Base-by-base conservation (phyloP, 2,113 vertebrate genomes). In the Tetrax tetrax region DNA sequence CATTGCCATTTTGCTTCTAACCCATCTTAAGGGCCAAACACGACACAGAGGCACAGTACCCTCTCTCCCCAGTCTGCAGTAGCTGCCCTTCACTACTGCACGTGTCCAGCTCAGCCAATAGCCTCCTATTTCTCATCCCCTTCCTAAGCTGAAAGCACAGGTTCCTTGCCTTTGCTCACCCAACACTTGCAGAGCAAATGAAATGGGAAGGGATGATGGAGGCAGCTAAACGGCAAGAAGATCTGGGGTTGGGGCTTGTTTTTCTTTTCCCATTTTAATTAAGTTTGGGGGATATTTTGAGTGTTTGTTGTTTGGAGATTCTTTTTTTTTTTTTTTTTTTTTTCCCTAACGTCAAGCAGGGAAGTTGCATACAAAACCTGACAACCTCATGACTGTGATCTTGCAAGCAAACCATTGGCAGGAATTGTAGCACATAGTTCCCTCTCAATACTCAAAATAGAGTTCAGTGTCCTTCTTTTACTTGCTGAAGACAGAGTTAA, bases 61-160 rank as follows among this genome's bases (percentile, higher is more conserved):
- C 17, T 53, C 43, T 25, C 65, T 94, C 18, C 47, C 10, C 37
- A 38, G 29, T 50, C 33, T 51, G 35, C 7, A 29, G 50, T 3
- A 83, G 59, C 23, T 83, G 22, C 60, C 16, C 37, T 75, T 77
- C 3, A 0, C 35, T 63, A 43, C 18, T 56, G 19, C 53, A 56
- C 4, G 5, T 6, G 5, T 18, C 35, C 16, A 5, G 0, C 16
- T 76, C 20, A 72, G 57, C 74, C 33, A 45, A 21, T 0, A 3
- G 69, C 6, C 24, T 80, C 2, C 0, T 29, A 10, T 43, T 93
- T 59, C 47, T 76, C n/a, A 33, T 43, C 4, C 38, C 5, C 7
- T 81, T 15, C 37, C 5, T 6, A 13, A 33, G 56, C 33, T 84
- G 68, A 37, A 65, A 18, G 10, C 28, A 17, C 12, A 17, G 14